Evolutionary conservation across 2,797 vertebrate species (phyloP), one percentile per base, ranked within the genome.

Genomic region (Spizella passerina): DNA sequence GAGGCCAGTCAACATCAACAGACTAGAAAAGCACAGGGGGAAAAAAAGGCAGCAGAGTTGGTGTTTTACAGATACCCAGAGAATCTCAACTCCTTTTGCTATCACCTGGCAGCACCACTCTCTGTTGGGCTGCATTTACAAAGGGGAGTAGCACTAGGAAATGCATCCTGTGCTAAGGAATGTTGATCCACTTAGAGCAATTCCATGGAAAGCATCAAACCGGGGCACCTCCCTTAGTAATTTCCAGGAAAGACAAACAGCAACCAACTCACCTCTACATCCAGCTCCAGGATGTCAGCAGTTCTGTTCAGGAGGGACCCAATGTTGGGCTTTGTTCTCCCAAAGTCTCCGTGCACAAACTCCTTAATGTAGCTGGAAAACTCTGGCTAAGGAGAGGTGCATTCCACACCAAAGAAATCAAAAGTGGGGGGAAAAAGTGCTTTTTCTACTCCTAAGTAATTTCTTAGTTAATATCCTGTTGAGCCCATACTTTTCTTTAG

Each of bases 341-440:
- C 99, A 19, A 99, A 99, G 97, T 99, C 99, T 94, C 99, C 99
- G 0, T 99, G 99, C 52, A 99, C 99, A 88, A 99, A 99, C 96
- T 99, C 99, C 93, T 99, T 99, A 95, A 99, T 98, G 96, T 99
- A 99, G 23, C 99, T 99, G 96, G 63, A 13, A 12, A 76, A 68
- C 11, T 27, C 12, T 17, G 21, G 92, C 98, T 98, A 97, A 99
- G 98, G 97, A 98, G 91, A 92, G 69, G 75, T 79, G 41, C 14
- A 60, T 46, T 82, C 53, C 53, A 80, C 47, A 32, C 0, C n/a
- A 77, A 47, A 39, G 24, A 46, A 66, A 69, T 44, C 34, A n/a
- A 64, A 70, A 85, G 5, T n/a, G 19, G 10, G 22, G 10, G 4
- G 1, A 1, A 10, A 43, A 17, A 65, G 11, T n/a, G 16, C 1